phyloP scores from a whole-genome alignment of 2,888 invertebrate genomes.

The Tachystola acroxantha region DNA sequence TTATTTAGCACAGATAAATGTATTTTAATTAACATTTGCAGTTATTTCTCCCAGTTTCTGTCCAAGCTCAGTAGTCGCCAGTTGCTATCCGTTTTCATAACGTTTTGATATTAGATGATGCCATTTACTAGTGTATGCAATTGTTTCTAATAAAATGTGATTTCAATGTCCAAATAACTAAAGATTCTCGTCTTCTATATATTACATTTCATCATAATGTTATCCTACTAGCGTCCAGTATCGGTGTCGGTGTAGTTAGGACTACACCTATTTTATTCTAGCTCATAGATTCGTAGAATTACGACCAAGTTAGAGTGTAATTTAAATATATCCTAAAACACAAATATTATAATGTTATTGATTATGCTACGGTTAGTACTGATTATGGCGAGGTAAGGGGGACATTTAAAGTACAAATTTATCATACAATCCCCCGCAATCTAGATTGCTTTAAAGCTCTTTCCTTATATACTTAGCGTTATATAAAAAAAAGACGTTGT shows the following conservation, averaged over 20 bases:
- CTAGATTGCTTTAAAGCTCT: constrained; percentile 51
- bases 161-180: constrained; percentile 62
- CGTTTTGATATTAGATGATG: constrained; percentile 17
- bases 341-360: constrained; percentile 45
- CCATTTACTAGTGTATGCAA: constrained; percentile 28
- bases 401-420: constrained; percentile 71
- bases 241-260: constrained; percentile 11
- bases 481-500: constrained; percentile 54
- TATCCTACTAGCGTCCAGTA: constrained; percentile 47
- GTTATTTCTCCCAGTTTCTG: too few species aligned
- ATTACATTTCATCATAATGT: constrained; percentile 36
- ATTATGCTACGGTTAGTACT: constrained; percentile 42
- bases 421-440: constrained; percentile 54
- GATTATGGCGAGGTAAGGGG: constrained; percentile 41
- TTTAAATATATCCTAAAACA: constrained; percentile 55
- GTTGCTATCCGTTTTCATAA: too few species aligned
- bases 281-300: constrained; percentile 58
- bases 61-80: too few species aligned
- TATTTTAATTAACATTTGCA: too few species aligned
- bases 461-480: constrained; percentile 54
- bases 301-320: constrained; percentile 71
- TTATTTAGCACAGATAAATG: too few species aligned
- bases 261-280: constrained; percentile 59
- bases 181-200: constrained; percentile 54
- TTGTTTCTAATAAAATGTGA: constrained; percentile 35